A percentile compares a stretch with the other conserved stretches of the same genome.
These are phyloP conservation scores for Noctua janthe DNA, from an alignment of 2,888 invertebrate species.

Conservation along the genomic window DNA sequence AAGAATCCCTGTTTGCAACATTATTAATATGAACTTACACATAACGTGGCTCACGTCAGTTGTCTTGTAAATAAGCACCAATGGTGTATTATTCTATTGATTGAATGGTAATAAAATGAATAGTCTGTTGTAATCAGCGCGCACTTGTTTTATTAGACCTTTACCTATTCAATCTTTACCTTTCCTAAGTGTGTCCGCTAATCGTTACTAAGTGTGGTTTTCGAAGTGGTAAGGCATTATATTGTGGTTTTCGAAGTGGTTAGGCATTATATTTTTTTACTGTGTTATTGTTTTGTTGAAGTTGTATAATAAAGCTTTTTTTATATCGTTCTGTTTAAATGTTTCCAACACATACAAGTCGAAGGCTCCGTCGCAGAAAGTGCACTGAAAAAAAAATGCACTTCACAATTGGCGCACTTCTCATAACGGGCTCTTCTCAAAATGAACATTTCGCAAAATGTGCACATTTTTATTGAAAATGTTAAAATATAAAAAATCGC, in stretches of 20 bases:
- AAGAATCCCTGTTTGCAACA: conserved; percentile 73
- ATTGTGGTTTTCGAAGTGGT: conserved; percentile 52
- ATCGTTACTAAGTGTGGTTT: conserved; percentile 62
- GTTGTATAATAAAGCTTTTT: conserved; percentile 70
- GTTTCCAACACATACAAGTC: no score
- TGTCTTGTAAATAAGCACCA: conserved; percentile 89
- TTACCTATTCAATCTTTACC: conserved; percentile 24
- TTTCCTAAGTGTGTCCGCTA: conserved; percentile 60
- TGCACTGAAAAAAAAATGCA: no score
- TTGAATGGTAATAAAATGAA: conserved; percentile 88
- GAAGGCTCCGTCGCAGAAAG: no score
- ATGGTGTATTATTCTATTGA: conserved; percentile 85
- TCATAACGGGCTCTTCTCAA: no score
- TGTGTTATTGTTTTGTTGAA: conserved; percentile 67
- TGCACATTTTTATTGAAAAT: no score
- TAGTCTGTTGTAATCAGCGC: conserved; percentile 87
- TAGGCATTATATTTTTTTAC: conserved; percentile 61
- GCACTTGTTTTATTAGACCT: conserved; percentile 80
- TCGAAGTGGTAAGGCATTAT: conserved; percentile 37
- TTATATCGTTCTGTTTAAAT: conserved; percentile 30
- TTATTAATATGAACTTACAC: conserved; percentile 68
- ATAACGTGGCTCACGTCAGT: conserved; percentile 71
- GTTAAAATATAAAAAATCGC: no score
- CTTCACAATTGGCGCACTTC: no score
- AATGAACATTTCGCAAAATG: no score